Base-by-base conservation (phyloP, 2,113 vertebrate species). In the Trogon surrucura region DNA sequence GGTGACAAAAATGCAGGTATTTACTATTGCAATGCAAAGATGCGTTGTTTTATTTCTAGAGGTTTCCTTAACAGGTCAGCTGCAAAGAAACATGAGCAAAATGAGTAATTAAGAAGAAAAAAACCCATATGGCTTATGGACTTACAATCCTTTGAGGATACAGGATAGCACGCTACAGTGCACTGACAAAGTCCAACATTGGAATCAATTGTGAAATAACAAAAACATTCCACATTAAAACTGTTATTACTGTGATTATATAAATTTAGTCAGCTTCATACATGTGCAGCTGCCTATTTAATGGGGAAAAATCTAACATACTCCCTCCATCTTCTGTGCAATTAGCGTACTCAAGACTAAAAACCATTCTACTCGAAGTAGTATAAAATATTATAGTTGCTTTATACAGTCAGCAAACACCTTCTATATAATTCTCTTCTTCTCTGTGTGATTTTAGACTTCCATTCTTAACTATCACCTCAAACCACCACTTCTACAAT, bases 31-130 rank as follows among this genome's bases (percentile, higher is more conserved):
- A 80, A 64, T 62, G 25, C 32, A 60, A 80, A 66, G 16, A 54
- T 0, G 1, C 23, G 70, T 5, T 44, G 36, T 47, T 64, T 15
- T 30, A 41, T 48, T 64, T 82, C 51, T 20, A 83, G 29, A 83
- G 29, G 54, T 53, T 60, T 85, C 60, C 5, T 73, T 86, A 47
- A 82, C 44, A 75, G 32, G 17, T 56, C 25, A 29, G 30, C 23
- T 75, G 44, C 34, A 89, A 91, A 77, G 51, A 1, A 0, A 20
- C 32, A 71, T 18, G 16, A 62, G 21, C 9, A 74, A 91, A 91
- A 93, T 41, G 36, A 78, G 64, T 26, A 82, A 92, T 87, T 89
- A 92, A 78, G 30, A 85, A 75, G 15, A 65, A 91, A 86, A 45
- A 22, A 32, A 0, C 5, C 6, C n/a, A 48, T 23, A 61, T 17